Conservation (phyloP, 2,888 invertebrate species). For the Dendrolimus houi region DNA sequence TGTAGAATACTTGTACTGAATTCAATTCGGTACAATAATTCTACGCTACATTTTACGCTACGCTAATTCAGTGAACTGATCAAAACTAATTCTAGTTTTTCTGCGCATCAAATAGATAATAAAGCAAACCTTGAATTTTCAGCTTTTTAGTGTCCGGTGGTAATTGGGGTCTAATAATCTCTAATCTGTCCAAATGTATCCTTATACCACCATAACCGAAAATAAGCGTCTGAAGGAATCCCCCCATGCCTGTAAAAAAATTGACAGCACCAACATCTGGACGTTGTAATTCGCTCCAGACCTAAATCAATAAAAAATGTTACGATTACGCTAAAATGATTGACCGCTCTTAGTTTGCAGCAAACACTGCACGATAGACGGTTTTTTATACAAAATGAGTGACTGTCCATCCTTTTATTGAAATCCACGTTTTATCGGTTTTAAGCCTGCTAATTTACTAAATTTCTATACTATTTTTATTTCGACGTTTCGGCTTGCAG, state of each 20-base stretch:
- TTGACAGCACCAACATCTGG: conserved; percentile 72
- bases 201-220: conserved; percentile 76
- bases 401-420: not conserved
- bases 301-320: conserved; percentile 29
- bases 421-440: no score
- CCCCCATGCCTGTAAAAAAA: conserved; percentile 79
- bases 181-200: conserved; percentile 62
- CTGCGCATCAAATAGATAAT: no score
- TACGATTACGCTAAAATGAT: no score
- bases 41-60: no score
- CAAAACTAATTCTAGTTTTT: no score
- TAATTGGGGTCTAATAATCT: conserved; percentile 49
- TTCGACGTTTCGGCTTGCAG: no score
- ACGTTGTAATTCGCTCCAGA: conserved; percentile 75
- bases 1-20: no score
- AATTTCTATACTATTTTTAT: no score
- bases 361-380: not conserved
- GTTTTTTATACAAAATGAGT: not conserved
- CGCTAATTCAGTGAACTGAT: no score
- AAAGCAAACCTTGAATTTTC: conserved; percentile 42
- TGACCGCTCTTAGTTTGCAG: no score
- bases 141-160: conserved; percentile 55
- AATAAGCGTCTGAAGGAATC: conserved; percentile 74
- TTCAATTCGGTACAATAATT: no score
- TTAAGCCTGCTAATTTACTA: no score